Percentiles rank a stretch among this genome's conserved stretches.
These are phyloP conservation scores for Plagiodera versicolora DNA, from an alignment of 2,888 invertebrate genomes.

Conservation along the genomic window DNA sequence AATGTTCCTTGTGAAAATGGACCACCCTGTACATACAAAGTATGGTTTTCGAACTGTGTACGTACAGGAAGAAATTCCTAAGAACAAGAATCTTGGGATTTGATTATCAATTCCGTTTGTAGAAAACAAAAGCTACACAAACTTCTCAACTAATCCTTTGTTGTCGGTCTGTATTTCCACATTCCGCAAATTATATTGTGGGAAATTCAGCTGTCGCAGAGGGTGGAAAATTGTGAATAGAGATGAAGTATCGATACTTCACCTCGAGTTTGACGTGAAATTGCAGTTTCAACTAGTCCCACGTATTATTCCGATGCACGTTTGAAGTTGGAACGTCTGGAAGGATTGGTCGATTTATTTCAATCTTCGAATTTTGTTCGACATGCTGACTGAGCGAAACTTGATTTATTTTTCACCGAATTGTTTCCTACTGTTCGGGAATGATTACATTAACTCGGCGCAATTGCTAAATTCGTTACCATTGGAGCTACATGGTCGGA, in stretches of 20 bases:
- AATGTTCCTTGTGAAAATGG: too few relatives aligned
- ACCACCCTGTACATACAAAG: too few relatives aligned
- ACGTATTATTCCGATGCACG: background rate
- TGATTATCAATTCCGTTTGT: background rate
- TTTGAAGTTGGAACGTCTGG: background rate
- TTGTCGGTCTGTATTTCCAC: background rate
- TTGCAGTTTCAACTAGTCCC: background rate
- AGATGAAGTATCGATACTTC: background rate
- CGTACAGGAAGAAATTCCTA: background rate
- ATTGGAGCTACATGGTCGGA: too few relatives aligned
- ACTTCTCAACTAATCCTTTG: background rate
- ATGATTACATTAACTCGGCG: too few relatives aligned
- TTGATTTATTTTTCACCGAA: too few relatives aligned
- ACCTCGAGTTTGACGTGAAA: background rate
- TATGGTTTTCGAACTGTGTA: too few relatives aligned
- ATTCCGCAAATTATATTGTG: background rate
- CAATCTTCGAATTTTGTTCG: background rate
- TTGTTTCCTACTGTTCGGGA: too few relatives aligned
- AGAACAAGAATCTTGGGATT: background rate
- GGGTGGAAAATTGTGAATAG: background rate
- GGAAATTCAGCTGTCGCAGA: background rate
- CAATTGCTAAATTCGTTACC: too few relatives aligned
- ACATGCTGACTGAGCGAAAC: too few relatives aligned
- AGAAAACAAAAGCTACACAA: background rate
- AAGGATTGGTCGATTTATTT: background rate